Percentiles rank a stretch among this genome's conserved stretches.
phyloP scores from a whole-genome alignment of 2,113 vertebrate genomes.

The Poeciliopsis prolifica region DNA sequence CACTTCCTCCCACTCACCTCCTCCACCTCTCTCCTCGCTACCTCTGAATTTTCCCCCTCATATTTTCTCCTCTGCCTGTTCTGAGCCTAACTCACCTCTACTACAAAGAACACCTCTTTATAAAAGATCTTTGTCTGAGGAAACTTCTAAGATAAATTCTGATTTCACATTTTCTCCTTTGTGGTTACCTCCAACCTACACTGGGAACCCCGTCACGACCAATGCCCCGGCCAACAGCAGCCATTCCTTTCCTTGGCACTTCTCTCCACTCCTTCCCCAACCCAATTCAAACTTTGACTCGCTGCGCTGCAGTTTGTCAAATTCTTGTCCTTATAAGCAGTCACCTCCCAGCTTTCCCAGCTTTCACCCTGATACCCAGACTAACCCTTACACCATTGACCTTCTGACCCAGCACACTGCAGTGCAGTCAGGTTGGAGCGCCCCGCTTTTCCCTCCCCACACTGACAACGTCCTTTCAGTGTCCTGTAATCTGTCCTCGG shows the following conservation, averaged over 20 bases:
- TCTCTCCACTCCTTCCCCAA: slow-evolving; percentile 33
- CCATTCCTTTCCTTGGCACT: slow-evolving; percentile 13
- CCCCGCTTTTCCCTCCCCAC: slow-evolving; percentile 1
- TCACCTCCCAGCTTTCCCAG: slow-evolving; percentile 29
- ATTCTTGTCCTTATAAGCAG: slow-evolving; percentile 31
- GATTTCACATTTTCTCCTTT: slow-evolving; percentile 14
- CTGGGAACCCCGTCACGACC: slow-evolving; percentile 32
- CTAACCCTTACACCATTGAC: slow-evolving; percentile 37
- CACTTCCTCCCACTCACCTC: slow-evolving; percentile 38
- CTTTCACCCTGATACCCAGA: slow-evolving; percentile 41
- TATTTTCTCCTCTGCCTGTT: slow-evolving; percentile 22
- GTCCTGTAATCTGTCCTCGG: slow-evolving; percentile 13
- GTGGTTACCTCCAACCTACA: slow-evolving; percentile 3
- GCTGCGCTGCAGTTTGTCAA: slow-evolving; percentile 19
- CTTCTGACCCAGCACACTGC: slow-evolving; percentile 17
- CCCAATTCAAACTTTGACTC: slow-evolving; percentile 36
- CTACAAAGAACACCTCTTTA: slow-evolving; percentile 9
- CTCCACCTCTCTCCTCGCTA: slow-evolving; percentile 40
- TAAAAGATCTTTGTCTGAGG: slow-evolving; percentile 23
- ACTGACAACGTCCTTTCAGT: slow-evolving; percentile 5
- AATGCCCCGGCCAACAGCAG: slow-evolving; percentile 28
- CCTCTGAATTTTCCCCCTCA: slow-evolving; percentile 32
- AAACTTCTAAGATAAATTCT: slow-evolving; percentile 10
- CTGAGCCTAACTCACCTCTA: slow-evolving; percentile 13
- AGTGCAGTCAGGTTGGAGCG: slow-evolving; percentile 37